Conservation (phyloP, 2,888 invertebrate genomes). For the Tetrapedia diversipes region DNA sequence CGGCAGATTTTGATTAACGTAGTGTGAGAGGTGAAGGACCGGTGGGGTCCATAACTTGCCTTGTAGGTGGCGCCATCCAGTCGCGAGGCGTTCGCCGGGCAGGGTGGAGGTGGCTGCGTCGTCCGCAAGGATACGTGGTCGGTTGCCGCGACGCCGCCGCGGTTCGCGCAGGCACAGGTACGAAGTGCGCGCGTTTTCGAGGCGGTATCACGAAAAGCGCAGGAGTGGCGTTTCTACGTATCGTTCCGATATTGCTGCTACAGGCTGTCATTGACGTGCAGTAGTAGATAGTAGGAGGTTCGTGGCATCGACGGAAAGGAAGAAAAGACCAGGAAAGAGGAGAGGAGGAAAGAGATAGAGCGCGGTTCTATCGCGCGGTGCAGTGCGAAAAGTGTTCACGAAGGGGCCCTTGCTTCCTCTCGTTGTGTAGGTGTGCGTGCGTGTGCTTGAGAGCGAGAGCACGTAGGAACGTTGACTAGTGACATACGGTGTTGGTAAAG, state of each 20-base stretch:
- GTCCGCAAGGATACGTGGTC: slow-evolving; percentile 67
- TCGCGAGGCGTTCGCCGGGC: slow-evolving; percentile 65
- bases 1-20: slow-evolving; percentile 36
- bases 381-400: slow-evolving; percentile 65
- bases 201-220: slow-evolving; percentile 56
- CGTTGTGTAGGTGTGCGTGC: slow-evolving; percentile 57
- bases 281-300: slow-evolving; percentile 20
- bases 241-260: slow-evolving; percentile 40
- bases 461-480: slow-evolving; percentile 54
- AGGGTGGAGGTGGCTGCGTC: slow-evolving; percentile 60
- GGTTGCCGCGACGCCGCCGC: slow-evolving; percentile 61
- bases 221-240: slow-evolving; percentile 60
- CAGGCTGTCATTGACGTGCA: slow-evolving; percentile 25
- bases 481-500: slow-evolving; percentile 48
- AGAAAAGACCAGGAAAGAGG: slow-evolving; percentile 21
- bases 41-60: slow-evolving; percentile 47
- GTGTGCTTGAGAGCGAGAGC: slow-evolving; percentile 28
- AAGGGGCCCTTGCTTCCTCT: slow-evolving; percentile 46
- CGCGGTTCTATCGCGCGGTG: slow-evolving; percentile 62
- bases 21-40: slow-evolving; percentile 59
- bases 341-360: slow-evolving; percentile 26
- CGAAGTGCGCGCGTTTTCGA: slow-evolving; percentile 63
- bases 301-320: slow-evolving; percentile 31
- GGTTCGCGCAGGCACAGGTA: slow-evolving; percentile 64
- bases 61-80: slow-evolving; percentile 75